Conservation (phyloP, 1,140 invertebrate species). For the Periplaneta americana region DNA sequence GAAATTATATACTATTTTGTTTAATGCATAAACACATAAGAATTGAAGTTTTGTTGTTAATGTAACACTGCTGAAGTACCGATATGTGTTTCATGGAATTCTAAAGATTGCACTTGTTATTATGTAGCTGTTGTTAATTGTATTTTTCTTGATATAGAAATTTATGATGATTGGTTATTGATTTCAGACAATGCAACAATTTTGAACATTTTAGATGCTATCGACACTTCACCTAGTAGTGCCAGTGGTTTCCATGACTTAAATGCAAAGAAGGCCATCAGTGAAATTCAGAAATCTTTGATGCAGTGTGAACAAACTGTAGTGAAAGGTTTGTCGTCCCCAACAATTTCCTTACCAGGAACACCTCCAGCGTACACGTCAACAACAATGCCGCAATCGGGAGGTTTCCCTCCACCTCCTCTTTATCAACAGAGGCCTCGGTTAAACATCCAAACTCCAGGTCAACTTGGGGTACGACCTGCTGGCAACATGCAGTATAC, state of each 20-base stretch:
- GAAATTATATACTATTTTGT: too few species aligned
- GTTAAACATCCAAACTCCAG: slow-evolving; percentile 11
- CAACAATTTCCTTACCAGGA: slow-evolving; percentile 48
- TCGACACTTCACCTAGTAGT: slow-evolving; percentile 25
- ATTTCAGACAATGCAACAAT: slow-evolving; percentile 35
- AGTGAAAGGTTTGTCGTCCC: slow-evolving; percentile 55
- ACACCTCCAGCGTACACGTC: slow-evolving; percentile 58
- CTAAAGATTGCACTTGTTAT: too few species aligned
- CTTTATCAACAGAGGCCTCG: slow-evolving; percentile 29
- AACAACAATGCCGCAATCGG: slow-evolving; percentile 38
- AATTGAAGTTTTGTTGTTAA: too few species aligned
- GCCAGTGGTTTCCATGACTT: slow-evolving; percentile 31
- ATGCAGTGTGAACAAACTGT: slow-evolving; percentile 75
- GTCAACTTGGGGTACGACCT: not conserved
- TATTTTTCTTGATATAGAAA: not conserved
- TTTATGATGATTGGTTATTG: not conserved
- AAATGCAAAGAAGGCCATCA: slow-evolving; percentile 79
- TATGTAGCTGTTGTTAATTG: too few species aligned
- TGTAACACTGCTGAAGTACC: too few species aligned
- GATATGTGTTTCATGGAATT: too few species aligned
- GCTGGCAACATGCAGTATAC: not conserved
- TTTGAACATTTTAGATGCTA: slow-evolving; percentile 43
- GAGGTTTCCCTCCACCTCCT: slow-evolving; percentile 27
- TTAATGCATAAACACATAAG: too few species aligned
- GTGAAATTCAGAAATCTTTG: slow-evolving; percentile 82